A percentile compares a stretch with the other conserved stretches of the same genome.
Conservation (phyloP, 2,888 invertebrate genomes). For the Lucinisca nassula region DNA sequence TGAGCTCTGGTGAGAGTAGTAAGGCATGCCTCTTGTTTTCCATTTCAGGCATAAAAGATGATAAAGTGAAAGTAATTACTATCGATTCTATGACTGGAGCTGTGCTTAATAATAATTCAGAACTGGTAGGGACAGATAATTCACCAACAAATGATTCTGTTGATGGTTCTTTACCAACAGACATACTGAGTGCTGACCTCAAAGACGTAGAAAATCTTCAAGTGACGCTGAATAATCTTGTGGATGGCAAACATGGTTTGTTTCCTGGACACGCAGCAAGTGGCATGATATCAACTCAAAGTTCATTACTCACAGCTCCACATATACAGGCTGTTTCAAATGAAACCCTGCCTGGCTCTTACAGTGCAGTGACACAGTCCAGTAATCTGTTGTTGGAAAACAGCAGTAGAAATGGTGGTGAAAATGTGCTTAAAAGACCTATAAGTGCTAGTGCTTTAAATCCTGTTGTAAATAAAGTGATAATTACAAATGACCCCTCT, state of each 20-base stretch:
- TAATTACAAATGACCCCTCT: slow-evolving; percentile 86
- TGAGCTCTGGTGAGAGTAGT: too few species aligned
- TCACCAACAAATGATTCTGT: slow-evolving; percentile 63
- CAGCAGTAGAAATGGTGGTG: background rate
- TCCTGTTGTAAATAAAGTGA: slow-evolving; percentile 86
- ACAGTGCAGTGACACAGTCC: background rate
- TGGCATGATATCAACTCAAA: slow-evolving; percentile 1
- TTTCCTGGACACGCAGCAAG: background rate
- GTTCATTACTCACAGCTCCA: background rate
- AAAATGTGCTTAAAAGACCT: slow-evolving; percentile 10
- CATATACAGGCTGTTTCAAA: background rate
- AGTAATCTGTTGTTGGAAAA: background rate
- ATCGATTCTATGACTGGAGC: slow-evolving; percentile 67
- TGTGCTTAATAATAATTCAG: slow-evolving; percentile 50
- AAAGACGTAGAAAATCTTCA: slow-evolving; percentile 50
- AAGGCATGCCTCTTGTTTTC: background rate
- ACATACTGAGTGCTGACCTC: slow-evolving; percentile 32
- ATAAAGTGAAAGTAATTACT: slow-evolving; percentile 64
- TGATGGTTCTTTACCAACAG: slow-evolving; percentile 54
- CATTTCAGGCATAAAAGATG: slow-evolving; percentile 77
- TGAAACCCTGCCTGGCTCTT: background rate
- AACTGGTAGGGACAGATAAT: slow-evolving; percentile 31
- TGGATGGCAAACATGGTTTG: background rate
- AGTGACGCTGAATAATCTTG: slow-evolving; percentile 51
- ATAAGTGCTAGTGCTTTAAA: slow-evolving; percentile 41